Evolutionary conservation across 2,888 invertebrate species (phyloP), one percentile per base, ranked within the genome.

Genomic region (Microdon myrmicae): DNA sequence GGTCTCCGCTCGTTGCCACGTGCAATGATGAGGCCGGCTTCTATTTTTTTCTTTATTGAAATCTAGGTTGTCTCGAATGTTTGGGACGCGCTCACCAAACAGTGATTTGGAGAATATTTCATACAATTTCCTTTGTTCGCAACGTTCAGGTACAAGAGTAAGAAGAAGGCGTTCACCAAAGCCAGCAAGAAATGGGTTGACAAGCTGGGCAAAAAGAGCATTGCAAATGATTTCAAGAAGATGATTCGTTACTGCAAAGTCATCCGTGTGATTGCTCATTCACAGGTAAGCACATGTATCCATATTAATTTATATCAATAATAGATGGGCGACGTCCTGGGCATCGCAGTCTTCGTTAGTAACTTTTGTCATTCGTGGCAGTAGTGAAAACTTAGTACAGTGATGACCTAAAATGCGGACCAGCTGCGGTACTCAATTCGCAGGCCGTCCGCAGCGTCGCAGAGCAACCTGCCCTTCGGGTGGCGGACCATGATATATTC

Each of bases 91-190:
- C 32, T 32, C 70, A 82, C 31, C 16, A 29, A 32, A 22, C 26
- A 41, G n/a, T n/a, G n/a, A n/a, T n/a, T n/a, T n/a, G n/a, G n/a
- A n/a, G n/a, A n/a, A n/a, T n/a, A n/a, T n/a, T n/a, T n/a, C n/a
- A n/a, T n/a, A n/a, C n/a, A n/a, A n/a, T n/a, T n/a, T n/a, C n/a
- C n/a, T n/a, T n/a, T n/a, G n/a, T n/a, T n/a, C n/a, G n/a, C n/a
- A 64, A 60, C 51, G 47, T 43, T 56, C 73, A 99, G 99, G 99
- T 97, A 96, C 85, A 94, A 95, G 84, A 94, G 95, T 82, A 96
- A 99, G 90, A 99, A 97, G 94, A 98, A 97, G 94, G 99, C 99
- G 68, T 99, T 98, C 84, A 93, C 95, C 70, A 98, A 98, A 83
- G 88, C 94, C 67, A 90, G 94, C 79, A 97, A 97, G 85, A 99